Evolutionary conservation across 2,888 invertebrate species (phyloP).

Genomic region (Patella caerulea): DNA sequence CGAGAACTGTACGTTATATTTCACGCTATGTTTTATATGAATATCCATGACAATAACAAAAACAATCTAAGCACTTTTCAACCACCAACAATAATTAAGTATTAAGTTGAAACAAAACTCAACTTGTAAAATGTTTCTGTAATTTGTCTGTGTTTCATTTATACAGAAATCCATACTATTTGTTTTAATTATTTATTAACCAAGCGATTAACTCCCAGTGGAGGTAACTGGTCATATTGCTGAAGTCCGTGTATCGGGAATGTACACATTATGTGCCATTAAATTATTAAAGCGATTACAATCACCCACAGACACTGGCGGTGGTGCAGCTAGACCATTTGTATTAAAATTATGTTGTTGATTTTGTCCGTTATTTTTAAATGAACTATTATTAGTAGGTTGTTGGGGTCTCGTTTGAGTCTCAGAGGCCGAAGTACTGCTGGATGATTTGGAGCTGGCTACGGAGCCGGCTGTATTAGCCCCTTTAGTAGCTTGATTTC

Average conservation of each 20-base stretch:
- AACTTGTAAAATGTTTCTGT: too few species aligned
- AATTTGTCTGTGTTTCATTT: too few species aligned
- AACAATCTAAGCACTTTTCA: too few species aligned
- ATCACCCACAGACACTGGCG: conserved; percentile 38
- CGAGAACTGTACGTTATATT: too few species aligned
- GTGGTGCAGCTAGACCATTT: conserved; percentile 15
- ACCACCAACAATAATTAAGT: too few species aligned
- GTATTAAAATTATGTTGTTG: conserved; percentile 7
- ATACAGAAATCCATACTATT: too few species aligned
- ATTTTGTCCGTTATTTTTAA: neutral
- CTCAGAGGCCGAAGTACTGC: conserved; percentile 45
- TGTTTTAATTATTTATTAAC: conserved; percentile 16
- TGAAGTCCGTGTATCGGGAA: conserved; percentile 59
- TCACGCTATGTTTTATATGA: too few species aligned
- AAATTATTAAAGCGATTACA: conserved; percentile 58
- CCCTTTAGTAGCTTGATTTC: conserved; percentile 33
- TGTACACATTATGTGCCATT: conserved; percentile 57
- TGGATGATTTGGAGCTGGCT: conserved; percentile 64
- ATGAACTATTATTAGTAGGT: neutral
- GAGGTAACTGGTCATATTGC: conserved; percentile 37
- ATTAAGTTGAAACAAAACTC: too few species aligned
- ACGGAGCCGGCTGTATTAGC: conserved; percentile 59
- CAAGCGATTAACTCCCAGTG: conserved; percentile 6
- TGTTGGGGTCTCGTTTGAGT: conserved; percentile 1
- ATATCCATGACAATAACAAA: too few species aligned